Evolutionary conservation across 2,113 vertebrate species (phyloP).

Genomic region (Polypterus bichir): DNA sequence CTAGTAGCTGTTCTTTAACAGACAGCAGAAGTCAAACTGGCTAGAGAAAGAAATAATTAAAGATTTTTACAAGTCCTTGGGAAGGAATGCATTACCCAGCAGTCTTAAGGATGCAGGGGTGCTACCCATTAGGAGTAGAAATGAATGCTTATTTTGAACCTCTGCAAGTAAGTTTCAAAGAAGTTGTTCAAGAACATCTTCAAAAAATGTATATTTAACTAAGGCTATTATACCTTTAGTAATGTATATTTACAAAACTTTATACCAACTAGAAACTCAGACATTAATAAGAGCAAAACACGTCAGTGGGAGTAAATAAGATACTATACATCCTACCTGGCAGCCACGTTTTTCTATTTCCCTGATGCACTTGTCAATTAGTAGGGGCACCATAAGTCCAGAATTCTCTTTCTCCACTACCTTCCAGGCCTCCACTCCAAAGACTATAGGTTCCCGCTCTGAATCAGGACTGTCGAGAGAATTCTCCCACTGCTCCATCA

Average conservation of each 20-base stretch:
- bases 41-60: no score
- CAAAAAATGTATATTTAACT: no score
- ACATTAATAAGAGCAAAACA: no score
- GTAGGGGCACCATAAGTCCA: constrained; percentile 76
- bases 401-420: constrained; percentile 80
- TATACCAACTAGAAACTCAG: background rate
- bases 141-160: no score
- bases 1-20: no score
- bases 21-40: no score
- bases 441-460: constrained; percentile 64
- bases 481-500: constrained; percentile 93
- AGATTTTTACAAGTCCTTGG: no score
- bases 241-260: background rate
- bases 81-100: no score
- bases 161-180: no score
- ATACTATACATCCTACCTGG: constrained; percentile 60
- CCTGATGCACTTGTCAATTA: constrained; percentile 83
- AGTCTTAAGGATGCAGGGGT: no score
- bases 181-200: no score
- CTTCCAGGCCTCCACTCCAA: constrained; percentile 76
- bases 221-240: background rate
- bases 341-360: constrained; percentile 96
- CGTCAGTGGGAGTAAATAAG: background rate
- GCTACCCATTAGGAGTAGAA: no score
- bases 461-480: constrained; percentile 60